These are phyloP conservation scores for Uloborus diversus DNA, from an alignment of 1,140 invertebrate genomes.

Conservation along the genomic window DNA sequence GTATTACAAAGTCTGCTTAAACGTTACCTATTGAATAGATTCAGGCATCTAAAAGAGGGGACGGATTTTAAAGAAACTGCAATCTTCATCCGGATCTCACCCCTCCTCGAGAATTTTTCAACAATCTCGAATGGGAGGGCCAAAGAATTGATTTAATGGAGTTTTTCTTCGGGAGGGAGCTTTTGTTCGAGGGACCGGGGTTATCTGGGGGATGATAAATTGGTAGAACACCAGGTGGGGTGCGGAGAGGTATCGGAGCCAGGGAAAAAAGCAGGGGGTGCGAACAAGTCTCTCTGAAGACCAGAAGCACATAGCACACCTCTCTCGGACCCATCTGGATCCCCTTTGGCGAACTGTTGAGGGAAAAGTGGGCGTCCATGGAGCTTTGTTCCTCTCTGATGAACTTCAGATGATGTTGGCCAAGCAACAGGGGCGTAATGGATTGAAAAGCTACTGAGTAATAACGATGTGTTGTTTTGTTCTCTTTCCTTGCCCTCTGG, in stretches of 20 bases:
- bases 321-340: slow-evolving; percentile 42
- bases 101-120: slow-evolving; percentile 24
- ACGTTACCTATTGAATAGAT: neutral
- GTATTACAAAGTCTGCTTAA: neutral
- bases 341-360: slow-evolving; percentile 7
- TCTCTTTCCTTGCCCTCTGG: too few species aligned
- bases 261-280: neutral
- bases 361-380: neutral
- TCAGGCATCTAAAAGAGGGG: neutral
- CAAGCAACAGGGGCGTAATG: too few species aligned
- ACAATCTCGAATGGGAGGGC: slow-evolving; percentile 11
- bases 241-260: slow-evolving; percentile 4
- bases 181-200: neutral
- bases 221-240: slow-evolving; percentile 35
- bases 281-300: slow-evolving; percentile 20
- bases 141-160: slow-evolving; percentile 52
- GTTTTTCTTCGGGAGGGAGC: slow-evolving; percentile 23
- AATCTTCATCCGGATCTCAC: slow-evolving; percentile 33
- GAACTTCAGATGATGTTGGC: too few species aligned
- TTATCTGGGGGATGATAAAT: slow-evolving; percentile 46
- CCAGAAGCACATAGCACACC: slow-evolving; percentile 12
- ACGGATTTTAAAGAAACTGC: neutral
- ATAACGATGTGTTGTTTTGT: too few species aligned
- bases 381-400: too few species aligned
- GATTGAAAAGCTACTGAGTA: too few species aligned